Conservation (phyloP, 2,113 vertebrate species). For the Spea multiplicata region DNA sequence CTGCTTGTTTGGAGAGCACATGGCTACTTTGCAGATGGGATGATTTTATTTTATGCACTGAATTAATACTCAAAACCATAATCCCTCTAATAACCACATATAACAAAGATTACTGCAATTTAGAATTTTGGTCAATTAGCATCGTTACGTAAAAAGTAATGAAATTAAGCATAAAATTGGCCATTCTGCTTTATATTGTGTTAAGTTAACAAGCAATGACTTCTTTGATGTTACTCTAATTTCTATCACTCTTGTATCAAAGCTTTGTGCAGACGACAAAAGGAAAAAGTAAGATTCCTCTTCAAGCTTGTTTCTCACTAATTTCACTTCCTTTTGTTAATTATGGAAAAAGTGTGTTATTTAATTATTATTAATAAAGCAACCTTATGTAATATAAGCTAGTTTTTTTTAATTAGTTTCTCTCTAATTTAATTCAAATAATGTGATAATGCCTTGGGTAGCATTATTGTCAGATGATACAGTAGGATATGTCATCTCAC, state of each 20-base stretch:
- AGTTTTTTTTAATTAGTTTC: background rate
- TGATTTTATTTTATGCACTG: background rate
- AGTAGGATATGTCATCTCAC: no score
- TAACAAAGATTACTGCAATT: background rate
- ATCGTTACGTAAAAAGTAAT: conserved; percentile 16
- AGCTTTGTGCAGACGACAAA: conserved; percentile 6
- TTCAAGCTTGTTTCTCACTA: background rate
- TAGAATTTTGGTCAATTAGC: conserved; percentile 23
- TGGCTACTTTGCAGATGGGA: background rate
- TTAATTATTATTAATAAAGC: no score
- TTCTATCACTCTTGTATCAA: conserved; percentile 37
- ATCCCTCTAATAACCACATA: background rate
- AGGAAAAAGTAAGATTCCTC: background rate
- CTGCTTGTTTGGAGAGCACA: background rate
- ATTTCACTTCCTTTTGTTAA: background rate
- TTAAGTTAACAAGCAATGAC: conserved; percentile 5
- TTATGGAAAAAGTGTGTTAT: background rate
- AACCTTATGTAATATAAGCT: no score
- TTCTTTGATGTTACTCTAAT: conserved; percentile 40
- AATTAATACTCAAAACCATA: conserved; percentile 2
- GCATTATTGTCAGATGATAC: no score
- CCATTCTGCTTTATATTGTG: conserved; percentile 16
- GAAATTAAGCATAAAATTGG: conserved; percentile 29
- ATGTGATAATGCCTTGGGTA: no score
- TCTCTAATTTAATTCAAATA: background rate